Evolutionary conservation across 1,140 invertebrate genomes (phyloP).

Genomic region (Trichonephila clavipes): DNA sequence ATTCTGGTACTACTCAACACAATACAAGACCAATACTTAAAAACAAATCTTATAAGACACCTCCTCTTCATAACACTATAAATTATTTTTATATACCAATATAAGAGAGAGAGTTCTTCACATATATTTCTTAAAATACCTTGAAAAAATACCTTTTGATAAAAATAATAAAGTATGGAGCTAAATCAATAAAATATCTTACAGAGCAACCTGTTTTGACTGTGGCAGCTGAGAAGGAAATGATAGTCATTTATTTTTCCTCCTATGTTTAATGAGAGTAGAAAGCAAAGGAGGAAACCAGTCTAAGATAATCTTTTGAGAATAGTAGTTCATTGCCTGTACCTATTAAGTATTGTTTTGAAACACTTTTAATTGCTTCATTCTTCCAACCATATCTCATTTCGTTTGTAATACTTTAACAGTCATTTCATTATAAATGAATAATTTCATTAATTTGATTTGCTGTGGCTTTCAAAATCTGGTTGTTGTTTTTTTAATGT

Average conservation of each 20-base stretch:
- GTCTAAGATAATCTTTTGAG: neutral
- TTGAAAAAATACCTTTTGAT: neutral
- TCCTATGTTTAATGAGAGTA: conserved; percentile 8
- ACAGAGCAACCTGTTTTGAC: neutral
- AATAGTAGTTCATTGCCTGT: neutral
- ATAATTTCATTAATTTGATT: neutral
- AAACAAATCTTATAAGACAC: no score
- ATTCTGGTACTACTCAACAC: no score
- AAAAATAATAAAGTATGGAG: neutral
- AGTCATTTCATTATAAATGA: neutral
- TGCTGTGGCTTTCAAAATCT: neutral
- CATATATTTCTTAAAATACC: no score
- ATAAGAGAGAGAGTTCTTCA: no score
- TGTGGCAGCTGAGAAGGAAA: neutral
- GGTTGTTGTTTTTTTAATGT: no score
- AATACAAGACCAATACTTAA: no score
- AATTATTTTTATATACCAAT: no score
- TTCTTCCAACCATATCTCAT: neutral
- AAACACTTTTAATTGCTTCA: neutral
- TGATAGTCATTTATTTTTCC: conserved; percentile 6
- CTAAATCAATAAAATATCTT: neutral
- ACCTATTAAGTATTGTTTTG: neutral
- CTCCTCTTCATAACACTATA: no score
- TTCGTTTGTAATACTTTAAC: neutral
- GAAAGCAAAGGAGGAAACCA: conserved; percentile 14